These are phyloP conservation scores for Hydropsyche tenuis DNA, from an alignment of 1,140 invertebrate genomes.

Conservation along the genomic window DNA sequence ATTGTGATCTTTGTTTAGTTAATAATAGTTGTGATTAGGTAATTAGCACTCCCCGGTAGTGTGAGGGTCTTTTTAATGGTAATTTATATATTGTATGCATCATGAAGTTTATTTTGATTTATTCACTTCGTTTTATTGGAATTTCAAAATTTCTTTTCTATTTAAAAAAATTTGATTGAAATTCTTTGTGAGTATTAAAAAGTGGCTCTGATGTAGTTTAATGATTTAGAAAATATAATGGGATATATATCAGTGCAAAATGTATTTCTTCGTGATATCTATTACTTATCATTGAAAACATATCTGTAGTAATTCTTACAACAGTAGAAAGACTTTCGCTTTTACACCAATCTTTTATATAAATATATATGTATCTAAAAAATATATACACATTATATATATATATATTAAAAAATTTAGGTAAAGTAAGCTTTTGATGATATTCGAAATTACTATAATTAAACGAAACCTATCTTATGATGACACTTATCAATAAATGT, in stretches of 20 bases:
- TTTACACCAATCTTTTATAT: slow-evolving; percentile 49
- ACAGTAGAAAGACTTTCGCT: slow-evolving; percentile 48
- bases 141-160: no score
- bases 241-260: no score
- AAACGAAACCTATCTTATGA: slow-evolving; percentile 51
- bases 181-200: no score
- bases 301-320: slow-evolving; percentile 35
- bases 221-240: no score
- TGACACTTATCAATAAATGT: slow-evolving; percentile 51
- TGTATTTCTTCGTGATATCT: no score
- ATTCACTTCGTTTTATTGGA: no score
- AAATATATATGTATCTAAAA: slow-evolving; percentile 34
- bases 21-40: slow-evolving; percentile 48
- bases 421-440: slow-evolving; percentile 32
- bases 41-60: slow-evolving; percentile 48
- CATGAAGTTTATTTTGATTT: no score
- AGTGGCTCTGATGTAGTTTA: no score
- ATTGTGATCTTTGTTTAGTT: slow-evolving; percentile 50
- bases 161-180: no score
- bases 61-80: slow-evolving; percentile 43
- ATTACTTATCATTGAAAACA: neutral
- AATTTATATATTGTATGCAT: neutral
- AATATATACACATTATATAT: slow-evolving; percentile 27
- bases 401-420: slow-evolving; percentile 7
- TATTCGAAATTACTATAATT: slow-evolving; percentile 39